Conservation (phyloP, 2,888 invertebrate genomes). For the Eristalis arbustorum region DNA sequence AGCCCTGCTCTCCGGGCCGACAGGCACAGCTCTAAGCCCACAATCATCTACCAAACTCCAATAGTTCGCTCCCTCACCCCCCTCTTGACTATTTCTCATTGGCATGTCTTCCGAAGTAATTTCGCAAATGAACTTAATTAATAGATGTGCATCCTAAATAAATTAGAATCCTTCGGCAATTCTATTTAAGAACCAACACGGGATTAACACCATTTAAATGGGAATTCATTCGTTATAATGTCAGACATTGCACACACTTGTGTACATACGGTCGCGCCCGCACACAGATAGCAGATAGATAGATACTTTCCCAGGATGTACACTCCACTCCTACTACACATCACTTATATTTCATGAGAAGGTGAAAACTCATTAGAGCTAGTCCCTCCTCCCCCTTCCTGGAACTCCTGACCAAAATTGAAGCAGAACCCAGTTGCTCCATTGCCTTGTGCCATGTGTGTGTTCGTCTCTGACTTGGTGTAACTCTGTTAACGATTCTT, state of each 20-base stretch:
- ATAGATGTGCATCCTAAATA: constrained; percentile 64
- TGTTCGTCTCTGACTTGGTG: background rate
- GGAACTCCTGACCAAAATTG: constrained; percentile 13
- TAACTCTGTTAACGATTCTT: constrained; percentile 9
- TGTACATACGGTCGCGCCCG: background rate
- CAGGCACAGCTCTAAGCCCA: background rate
- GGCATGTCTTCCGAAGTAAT: constrained; percentile 37
- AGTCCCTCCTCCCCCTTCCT: background rate
- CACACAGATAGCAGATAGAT: background rate
- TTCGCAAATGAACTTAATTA: constrained; percentile 65
- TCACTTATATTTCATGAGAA: constrained; percentile 57
- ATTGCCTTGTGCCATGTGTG: background rate
- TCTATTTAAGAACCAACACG: constrained; percentile 51
- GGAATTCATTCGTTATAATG: constrained; percentile 63
- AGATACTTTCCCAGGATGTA: constrained; percentile 20
- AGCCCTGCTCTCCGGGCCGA: too few species aligned
- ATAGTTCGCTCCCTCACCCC: background rate
- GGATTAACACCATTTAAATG: constrained; percentile 61
- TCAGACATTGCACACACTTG: constrained; percentile 32
- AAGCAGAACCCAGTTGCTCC: constrained; percentile 28
- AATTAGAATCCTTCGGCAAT: constrained; percentile 58
- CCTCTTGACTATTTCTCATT: constrained; percentile 15
- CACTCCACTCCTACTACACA: constrained; percentile 11
- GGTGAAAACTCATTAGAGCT: constrained; percentile 62
- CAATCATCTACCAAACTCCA: background rate